These are phyloP conservation scores for Mycogona germanica DNA, from an alignment of 2,888 invertebrate genomes.

Conservation along the genomic window DNA sequence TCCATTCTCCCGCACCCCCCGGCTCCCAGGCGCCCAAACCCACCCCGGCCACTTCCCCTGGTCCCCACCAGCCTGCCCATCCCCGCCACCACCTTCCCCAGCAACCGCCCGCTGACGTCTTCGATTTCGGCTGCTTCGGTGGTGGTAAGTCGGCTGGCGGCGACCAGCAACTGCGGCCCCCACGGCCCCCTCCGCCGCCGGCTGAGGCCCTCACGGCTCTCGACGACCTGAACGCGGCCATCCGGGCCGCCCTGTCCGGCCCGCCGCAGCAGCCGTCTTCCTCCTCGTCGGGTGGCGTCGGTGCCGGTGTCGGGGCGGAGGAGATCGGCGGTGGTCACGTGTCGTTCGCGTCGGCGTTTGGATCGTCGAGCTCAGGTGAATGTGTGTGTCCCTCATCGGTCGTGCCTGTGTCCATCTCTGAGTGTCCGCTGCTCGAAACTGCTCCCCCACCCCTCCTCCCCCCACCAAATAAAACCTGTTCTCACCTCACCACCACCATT, in stretches of 20 bases:
- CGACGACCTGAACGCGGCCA: slow-evolving; percentile 21
- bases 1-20: slow-evolving; percentile 15
- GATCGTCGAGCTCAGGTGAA: too few species aligned
- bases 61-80: background rate
- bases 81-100: background rate
- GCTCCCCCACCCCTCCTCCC: too few species aligned
- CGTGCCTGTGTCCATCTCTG: too few species aligned
- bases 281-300: too few species aligned
- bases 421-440: too few species aligned
- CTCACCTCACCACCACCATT: too few species aligned
- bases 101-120: background rate
- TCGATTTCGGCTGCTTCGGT: background rate
- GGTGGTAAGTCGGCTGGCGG: background rate
- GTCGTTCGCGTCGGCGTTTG: too few species aligned
- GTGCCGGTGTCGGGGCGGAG: slow-evolving; percentile 1
- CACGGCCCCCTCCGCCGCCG: slow-evolving; percentile 3
- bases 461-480: too few species aligned
- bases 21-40: slow-evolving; percentile 14
- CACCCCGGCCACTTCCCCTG: slow-evolving; percentile 13
- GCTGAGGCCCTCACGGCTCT: slow-evolving; percentile 17
- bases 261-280: slow-evolving; percentile 8
- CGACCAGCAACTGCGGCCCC: slow-evolving; percentile 5
- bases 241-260: slow-evolving; percentile 18
- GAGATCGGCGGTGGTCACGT: background rate
- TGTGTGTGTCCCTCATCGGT: too few species aligned